A percentile compares a stretch with the other conserved stretches of the same genome.
These are phyloP conservation scores for Bos javanicus DNA, from an alignment of 2,113 vertebrate genomes.

Conservation along the genomic window DNA sequence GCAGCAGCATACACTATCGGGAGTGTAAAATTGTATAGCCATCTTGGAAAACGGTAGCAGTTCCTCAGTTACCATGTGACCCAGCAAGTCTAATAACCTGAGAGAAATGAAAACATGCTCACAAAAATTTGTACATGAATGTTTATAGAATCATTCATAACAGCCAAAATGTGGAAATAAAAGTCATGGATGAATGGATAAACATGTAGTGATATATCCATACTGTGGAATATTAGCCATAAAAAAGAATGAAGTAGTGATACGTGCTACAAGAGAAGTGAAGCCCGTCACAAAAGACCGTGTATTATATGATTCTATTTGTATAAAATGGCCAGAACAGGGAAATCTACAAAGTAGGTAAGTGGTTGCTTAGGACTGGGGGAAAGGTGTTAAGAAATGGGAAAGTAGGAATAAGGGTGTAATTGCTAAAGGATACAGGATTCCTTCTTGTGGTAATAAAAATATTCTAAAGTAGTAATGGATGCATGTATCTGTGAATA, in stretches of 20 bases:
- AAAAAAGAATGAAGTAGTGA: background rate
- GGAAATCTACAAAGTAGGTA: background rate
- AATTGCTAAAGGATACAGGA: background rate
- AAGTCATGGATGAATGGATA: background rate
- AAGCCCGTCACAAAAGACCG: background rate
- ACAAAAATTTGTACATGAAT: background rate
- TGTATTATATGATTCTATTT: background rate
- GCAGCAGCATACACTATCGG: background rate
- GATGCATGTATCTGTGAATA: background rate
- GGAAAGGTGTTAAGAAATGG: background rate
- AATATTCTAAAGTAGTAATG: background rate
- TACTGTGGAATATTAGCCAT: background rate
- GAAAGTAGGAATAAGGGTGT: background rate
- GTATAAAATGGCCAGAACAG: background rate
- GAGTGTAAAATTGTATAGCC: background rate
- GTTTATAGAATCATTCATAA: background rate
- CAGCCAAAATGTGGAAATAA: background rate
- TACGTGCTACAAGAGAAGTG: background rate
- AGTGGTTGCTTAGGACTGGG: background rate
- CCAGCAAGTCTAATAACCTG: background rate
- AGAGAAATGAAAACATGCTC: background rate
- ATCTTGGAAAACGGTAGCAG: background rate
- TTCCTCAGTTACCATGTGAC: background rate
- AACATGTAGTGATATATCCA: background rate
- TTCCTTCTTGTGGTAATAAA: background rate